Evolutionary conservation across 2,888 invertebrate genomes (phyloP), one percentile per base, ranked within the genome.

Genomic region (Thecocarcelia acutangulata): DNA sequence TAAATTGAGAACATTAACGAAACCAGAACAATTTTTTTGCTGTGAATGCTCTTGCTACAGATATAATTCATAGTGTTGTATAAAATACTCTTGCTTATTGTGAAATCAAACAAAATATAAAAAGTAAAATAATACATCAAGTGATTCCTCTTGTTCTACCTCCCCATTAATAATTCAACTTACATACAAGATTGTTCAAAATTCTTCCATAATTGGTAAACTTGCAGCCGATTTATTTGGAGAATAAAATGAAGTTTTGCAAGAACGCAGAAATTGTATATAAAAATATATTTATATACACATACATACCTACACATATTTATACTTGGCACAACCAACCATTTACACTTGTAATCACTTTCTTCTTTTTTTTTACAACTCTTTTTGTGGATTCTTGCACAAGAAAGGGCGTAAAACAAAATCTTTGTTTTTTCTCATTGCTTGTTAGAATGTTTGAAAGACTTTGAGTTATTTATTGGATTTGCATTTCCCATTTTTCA

Each of bases 21-120:
- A 72, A 61, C n/a, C 42, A 77, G 73, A 75, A n/a, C 46, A 66
- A 68, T 78, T 81, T 77, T 69, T 70, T 66, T 74, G 33, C 9
- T 77, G 68, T 52, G 73, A 73, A 72, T 72, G 63, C 48, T 42
- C 46, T 50, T 48, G 40, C 13, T 64, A 50, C 50, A 64, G 15
- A 72, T n/a, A 64, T 40, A 56, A 77, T 68, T 59, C 48, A 64
- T 17, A 70, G 58, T n/a, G n/a, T 64, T 72, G 17, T 33, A 56
- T 13, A 70, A 46, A 61, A 24, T 28, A 28, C 48, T 33, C 33
- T 1, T 33, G 33, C 5, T 59, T 24, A 9, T 42, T 44, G 52
- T 33, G 15, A 52, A 46, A 73, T 28, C 6, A 54, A 70, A 61
- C 11, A 50, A 63, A 46, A 56, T 37, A 33, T 15, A 44, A 46